These are phyloP conservation scores for Gadopsis marmoratus DNA, from an alignment of 2,797 vertebrate species.

Conservation along the genomic window DNA sequence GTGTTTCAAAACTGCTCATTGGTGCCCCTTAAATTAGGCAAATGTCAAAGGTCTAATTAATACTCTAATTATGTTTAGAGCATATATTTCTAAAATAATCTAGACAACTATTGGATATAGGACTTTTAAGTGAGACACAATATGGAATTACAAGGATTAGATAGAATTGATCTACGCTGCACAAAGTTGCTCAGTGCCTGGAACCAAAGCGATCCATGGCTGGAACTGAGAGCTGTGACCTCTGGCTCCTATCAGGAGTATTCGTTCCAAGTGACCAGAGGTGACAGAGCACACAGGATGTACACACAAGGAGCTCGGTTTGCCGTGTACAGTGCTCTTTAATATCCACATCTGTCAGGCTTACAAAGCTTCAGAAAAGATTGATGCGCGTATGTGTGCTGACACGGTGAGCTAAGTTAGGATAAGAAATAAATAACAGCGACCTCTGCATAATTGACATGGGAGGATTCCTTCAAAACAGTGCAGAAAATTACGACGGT, in stretches of 20 bases:
- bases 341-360: conserved; percentile 11
- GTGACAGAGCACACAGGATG: conserved; percentile 27
- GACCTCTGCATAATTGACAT: conserved; percentile 34
- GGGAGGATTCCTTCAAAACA: background rate
- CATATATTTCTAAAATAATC: background rate
- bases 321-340: conserved; percentile 4
- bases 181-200: conserved; percentile 5
- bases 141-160: background rate
- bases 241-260: conserved; percentile 37
- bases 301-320: conserved; percentile 11
- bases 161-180: background rate
- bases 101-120: background rate
- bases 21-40: background rate
- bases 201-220: conserved; percentile 10
- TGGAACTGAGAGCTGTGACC: conserved; percentile 34
- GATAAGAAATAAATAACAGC: conserved; percentile 19
- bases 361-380: conserved; percentile 1
- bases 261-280: conserved; percentile 40
- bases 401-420: background rate
- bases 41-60: background rate
- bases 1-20: conserved; percentile 8
- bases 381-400: conserved; percentile 4
- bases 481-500: background rate
- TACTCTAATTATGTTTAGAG: background rate
- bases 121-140: background rate